phyloP scores from a whole-genome alignment of 1,140 invertebrate genomes.

The Rhopalosiphum maidis region DNA sequence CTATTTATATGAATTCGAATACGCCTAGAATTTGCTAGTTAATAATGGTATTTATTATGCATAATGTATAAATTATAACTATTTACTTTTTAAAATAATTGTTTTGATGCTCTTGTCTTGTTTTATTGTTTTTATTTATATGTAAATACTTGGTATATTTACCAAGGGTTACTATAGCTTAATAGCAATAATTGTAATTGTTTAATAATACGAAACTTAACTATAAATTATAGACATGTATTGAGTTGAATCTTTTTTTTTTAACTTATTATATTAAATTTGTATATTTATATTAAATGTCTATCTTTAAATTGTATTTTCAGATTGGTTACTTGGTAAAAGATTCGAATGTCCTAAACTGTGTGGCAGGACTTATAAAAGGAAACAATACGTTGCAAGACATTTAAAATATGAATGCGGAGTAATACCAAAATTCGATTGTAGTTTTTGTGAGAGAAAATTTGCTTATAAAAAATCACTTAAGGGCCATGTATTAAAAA shows the following conservation, averaged over 20 bases:
- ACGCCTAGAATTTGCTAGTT: background rate
- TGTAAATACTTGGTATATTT: background rate
- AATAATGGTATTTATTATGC: background rate
- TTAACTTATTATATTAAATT: background rate
- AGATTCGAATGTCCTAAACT: conserved; percentile 42
- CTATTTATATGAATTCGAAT: background rate
- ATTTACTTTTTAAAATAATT: background rate
- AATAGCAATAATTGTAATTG: background rate
- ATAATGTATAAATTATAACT: background rate
- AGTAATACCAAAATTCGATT: conserved; percentile 64
- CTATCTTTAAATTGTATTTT: background rate
- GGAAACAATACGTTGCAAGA: conserved; percentile 64
- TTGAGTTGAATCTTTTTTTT: background rate
- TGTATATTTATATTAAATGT: background rate
- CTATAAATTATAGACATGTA: background rate
- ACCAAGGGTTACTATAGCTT: background rate
- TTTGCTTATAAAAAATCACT: conserved; percentile 46
- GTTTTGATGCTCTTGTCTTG: background rate
- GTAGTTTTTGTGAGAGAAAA: conserved; percentile 64
- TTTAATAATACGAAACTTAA: background rate
- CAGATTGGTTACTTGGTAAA: background rate
- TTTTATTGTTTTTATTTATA: background rate
- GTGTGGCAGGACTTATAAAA: conserved; percentile 52
- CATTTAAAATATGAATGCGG: conserved; percentile 62
- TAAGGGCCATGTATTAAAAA: background rate